These are phyloP conservation scores for Drosophila acutilabella DNA, from an alignment of 2,888 invertebrate genomes.

Conservation along the genomic window DNA sequence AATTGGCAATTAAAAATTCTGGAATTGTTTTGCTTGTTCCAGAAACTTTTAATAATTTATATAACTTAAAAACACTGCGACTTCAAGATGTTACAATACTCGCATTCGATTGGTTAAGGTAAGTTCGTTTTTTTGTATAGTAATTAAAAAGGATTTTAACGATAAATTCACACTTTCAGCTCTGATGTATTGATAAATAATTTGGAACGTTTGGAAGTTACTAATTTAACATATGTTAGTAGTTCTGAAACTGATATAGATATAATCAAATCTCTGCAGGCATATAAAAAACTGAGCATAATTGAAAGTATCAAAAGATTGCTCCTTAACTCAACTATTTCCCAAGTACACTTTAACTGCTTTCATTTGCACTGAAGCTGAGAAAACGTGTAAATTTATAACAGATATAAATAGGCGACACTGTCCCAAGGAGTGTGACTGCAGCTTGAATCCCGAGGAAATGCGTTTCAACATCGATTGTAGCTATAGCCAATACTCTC, in stretches of 20 bases:
- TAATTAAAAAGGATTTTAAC: too few relatives aligned
- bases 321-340: too few relatives aligned
- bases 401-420: neutral
- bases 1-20: neutral
- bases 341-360: neutral
- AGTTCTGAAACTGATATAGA: neutral
- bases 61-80: neutral
- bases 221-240: too few relatives aligned
- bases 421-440: neutral
- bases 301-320: neutral
- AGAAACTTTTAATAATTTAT: neutral
- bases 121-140: neutral
- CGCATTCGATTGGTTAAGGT: neutral
- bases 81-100: neutral
- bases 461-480: conserved; percentile 8
- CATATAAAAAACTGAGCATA: neutral
- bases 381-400: neutral
- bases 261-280: neutral
- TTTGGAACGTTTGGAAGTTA: neutral
- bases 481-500: neutral
- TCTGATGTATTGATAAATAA: neutral
- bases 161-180: neutral
- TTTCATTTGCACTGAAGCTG: neutral
- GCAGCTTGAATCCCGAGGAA: neutral
- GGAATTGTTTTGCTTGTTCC: accelerated